phyloP scores from a whole-genome alignment of 92 coral and sea anemone species.

The Porites divaricata region DNA sequence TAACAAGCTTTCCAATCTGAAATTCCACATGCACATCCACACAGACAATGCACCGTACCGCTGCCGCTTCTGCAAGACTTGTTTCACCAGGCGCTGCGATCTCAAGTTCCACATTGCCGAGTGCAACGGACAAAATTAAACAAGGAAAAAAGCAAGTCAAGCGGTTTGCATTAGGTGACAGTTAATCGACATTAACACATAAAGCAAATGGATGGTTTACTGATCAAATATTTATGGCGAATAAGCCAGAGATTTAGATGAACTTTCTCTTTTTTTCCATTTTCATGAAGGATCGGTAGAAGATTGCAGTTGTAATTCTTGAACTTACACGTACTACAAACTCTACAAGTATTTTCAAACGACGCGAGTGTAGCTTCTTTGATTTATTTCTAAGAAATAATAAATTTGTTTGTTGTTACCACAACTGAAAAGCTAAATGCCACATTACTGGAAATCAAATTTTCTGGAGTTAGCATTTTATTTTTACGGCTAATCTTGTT shows the following conservation, averaged over 20 bases:
- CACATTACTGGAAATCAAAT: slow-evolving; percentile 46
- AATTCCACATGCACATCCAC: slow-evolving; percentile 96
- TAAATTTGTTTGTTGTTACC: slow-evolving; percentile 30
- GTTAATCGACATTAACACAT: slow-evolving; percentile 48
- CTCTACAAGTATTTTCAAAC: neutral
- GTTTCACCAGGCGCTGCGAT: slow-evolving; percentile 96
- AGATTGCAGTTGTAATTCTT: no score
- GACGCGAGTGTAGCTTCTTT: neutral
- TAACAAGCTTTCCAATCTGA: slow-evolving; percentile 96
- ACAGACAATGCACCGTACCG: slow-evolving; percentile 97
- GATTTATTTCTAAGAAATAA: slow-evolving; percentile 4
- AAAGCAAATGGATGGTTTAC: slow-evolving; percentile 54
- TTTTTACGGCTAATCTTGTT: neutral
- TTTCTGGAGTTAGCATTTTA: neutral
- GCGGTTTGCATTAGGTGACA: slow-evolving; percentile 46
- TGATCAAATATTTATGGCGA: slow-evolving; percentile 51
- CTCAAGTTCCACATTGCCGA: slow-evolving; percentile 82
- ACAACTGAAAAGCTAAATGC: slow-evolving; percentile 48
- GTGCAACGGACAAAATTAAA: slow-evolving; percentile 42
- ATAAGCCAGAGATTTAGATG: slow-evolving; percentile 31
- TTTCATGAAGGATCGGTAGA: no score
- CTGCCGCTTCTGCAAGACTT: slow-evolving; percentile 88
- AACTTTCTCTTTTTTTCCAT: neutral
- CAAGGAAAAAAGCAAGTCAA: slow-evolving; percentile 32
- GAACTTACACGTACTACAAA: no score